phyloP scores from a whole-genome alignment of 2,797 vertebrate genomes.

The Staurois parvus region DNA sequence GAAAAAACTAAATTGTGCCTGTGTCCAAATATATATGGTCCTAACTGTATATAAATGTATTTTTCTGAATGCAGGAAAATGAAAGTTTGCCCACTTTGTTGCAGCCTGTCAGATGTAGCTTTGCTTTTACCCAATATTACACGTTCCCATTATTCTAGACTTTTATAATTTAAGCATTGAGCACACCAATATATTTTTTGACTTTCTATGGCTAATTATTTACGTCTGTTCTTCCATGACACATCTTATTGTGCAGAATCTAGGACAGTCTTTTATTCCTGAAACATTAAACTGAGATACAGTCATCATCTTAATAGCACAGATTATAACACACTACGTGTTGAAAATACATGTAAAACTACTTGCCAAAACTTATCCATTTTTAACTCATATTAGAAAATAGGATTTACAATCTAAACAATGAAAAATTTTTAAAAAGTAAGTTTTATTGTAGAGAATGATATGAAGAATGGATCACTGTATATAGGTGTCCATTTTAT shows the following conservation, averaged over 20 bases:
- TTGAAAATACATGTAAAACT: neutral
- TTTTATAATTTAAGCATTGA: neutral
- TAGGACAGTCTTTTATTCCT: constrained; percentile 8
- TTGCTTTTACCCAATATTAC: neutral
- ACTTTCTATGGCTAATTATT: constrained; percentile 1
- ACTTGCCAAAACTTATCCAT: neutral
- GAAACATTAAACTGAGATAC: neutral
- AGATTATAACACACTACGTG: neutral
- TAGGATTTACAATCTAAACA: too few relatives aligned
- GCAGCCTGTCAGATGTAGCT: neutral
- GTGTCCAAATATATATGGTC: too few relatives aligned
- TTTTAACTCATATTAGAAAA: neutral
- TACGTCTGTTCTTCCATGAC: neutral
- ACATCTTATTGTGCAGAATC: constrained; percentile 18
- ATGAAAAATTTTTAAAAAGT: too few relatives aligned
- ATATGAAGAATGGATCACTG: too few relatives aligned
- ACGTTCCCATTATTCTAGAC: neutral
- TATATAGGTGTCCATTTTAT: too few relatives aligned
- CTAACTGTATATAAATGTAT: neutral
- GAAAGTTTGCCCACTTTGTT: neutral
- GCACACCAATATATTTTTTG: neutral
- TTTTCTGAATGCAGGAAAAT: neutral
- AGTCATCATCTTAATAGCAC: neutral
- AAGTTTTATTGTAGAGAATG: too few relatives aligned
- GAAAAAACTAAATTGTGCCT: too few relatives aligned